Evolutionary conservation across 2,888 invertebrate genomes (phyloP).

Genomic region (Philhelius pedissequus): DNA sequence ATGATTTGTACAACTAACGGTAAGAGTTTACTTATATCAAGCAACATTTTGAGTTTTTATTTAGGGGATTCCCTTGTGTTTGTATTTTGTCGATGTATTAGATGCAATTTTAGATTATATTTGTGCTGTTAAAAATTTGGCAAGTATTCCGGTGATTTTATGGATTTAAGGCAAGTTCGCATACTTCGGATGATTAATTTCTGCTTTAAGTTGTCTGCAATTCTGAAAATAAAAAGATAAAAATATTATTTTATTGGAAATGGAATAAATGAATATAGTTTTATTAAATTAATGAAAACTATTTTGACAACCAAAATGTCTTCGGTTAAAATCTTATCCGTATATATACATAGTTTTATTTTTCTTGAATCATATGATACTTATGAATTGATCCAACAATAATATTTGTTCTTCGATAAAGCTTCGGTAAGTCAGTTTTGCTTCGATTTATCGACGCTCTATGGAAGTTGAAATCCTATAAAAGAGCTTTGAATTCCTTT

Average conservation of each 20-base stretch:
- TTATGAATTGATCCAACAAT: too few relatives aligned
- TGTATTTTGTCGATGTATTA: not conserved
- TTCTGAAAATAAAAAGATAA: constrained; percentile 43
- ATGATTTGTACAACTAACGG: constrained; percentile 40
- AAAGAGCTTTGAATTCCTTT: too few relatives aligned
- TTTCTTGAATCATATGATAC: too few relatives aligned
- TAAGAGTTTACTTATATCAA: constrained; percentile 37
- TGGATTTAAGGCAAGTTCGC: constrained; percentile 5
- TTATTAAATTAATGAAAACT: too few relatives aligned
- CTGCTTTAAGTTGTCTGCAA: constrained; percentile 27
- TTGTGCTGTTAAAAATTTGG: constrained; percentile 19
- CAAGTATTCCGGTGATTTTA: constrained; percentile 8
- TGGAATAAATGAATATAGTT: too few relatives aligned
- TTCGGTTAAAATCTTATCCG: too few relatives aligned
- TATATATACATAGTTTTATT: too few relatives aligned
- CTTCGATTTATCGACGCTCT: too few relatives aligned
- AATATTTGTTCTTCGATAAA: too few relatives aligned
- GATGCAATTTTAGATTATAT: not conserved
- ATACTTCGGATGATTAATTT: not conserved
- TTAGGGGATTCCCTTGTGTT: not conserved
- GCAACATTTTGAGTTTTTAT: constrained; percentile 43
- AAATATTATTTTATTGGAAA: not conserved
- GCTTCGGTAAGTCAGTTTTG: too few relatives aligned
- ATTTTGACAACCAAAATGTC: too few relatives aligned
- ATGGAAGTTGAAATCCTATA: too few relatives aligned